Conservation (phyloP, 2,113 vertebrate genomes). For the Rhizomys pruinosus region DNA sequence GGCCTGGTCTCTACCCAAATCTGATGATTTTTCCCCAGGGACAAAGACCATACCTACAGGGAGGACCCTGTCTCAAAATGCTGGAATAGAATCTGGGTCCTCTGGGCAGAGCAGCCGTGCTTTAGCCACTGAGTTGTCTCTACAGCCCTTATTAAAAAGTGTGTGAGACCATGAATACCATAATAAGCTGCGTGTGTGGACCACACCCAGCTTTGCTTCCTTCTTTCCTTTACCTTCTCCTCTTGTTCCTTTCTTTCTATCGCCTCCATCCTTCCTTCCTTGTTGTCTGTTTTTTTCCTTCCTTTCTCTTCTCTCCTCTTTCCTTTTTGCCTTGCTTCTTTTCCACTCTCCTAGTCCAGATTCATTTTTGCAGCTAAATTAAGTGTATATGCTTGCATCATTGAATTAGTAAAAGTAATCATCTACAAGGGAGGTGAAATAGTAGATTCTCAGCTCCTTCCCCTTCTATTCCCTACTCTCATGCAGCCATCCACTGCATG, state of each 20-base stretch:
- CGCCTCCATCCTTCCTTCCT: neutral
- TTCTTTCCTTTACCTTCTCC: neutral
- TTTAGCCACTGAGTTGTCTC: too few relatives aligned
- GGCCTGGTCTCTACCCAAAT: too few relatives aligned
- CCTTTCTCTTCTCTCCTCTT: neutral
- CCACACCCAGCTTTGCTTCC: too few relatives aligned
- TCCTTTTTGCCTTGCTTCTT: neutral
- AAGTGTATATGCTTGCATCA: neutral
- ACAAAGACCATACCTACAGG: too few relatives aligned
- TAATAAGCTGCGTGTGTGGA: neutral
- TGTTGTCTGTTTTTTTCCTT: neutral
- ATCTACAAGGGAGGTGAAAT: neutral
- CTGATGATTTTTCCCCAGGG: too few relatives aligned
- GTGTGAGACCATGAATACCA: neutral
- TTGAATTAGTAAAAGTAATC: neutral
- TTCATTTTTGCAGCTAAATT: slow-evolving; percentile 15
- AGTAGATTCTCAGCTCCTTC: neutral
- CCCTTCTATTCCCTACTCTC: neutral
- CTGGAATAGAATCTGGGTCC: too few relatives aligned
- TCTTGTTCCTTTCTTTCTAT: too few relatives aligned
- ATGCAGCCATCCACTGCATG: neutral
- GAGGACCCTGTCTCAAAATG: too few relatives aligned
- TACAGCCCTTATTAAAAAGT: too few relatives aligned
- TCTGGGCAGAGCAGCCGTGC: too few relatives aligned
- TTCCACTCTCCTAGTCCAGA: neutral